phyloP scores from a whole-genome alignment of 2,888 invertebrate species.

The Keiferia lycopersicella region DNA sequence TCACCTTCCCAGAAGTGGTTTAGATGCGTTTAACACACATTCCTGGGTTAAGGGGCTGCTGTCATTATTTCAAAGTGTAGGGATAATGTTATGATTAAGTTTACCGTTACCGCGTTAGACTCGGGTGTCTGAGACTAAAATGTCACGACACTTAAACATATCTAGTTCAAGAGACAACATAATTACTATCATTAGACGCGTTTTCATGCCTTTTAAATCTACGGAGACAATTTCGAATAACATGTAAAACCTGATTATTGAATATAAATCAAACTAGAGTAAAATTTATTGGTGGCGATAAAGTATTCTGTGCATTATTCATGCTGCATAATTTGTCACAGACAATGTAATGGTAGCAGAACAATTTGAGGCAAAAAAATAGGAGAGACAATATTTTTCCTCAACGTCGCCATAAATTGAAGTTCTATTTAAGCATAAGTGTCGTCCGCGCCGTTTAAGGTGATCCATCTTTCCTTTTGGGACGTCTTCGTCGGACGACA shows the following conservation, averaged over 20 bases:
- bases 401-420: slow-evolving; percentile 44
- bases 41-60: slow-evolving; percentile 52
- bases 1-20: slow-evolving; percentile 58
- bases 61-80: slow-evolving; percentile 46
- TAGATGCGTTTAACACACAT: slow-evolving; percentile 61
- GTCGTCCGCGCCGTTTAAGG: slow-evolving; percentile 60
- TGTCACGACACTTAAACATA: slow-evolving; percentile 46
- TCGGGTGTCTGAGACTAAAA: slow-evolving; percentile 42
- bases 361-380: slow-evolving; percentile 22
- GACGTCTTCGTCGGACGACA: slow-evolving; percentile 67
- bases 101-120: slow-evolving; percentile 48
- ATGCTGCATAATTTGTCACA: slow-evolving; percentile 23
- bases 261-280: slow-evolving; percentile 43
- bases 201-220: slow-evolving; percentile 44
- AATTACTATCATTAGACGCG: slow-evolving; percentile 50
- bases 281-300: slow-evolving; percentile 41
- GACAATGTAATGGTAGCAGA: slow-evolving; percentile 18
- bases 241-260: slow-evolving; percentile 45
- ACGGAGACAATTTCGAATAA: slow-evolving; percentile 31
- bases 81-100: slow-evolving; percentile 60
- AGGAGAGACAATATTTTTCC: slow-evolving; percentile 33
- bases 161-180: slow-evolving; percentile 47
- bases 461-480: slow-evolving; percentile 63
- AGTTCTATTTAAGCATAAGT: slow-evolving; percentile 68
- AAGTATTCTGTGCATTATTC: slow-evolving; percentile 33